Conservation (phyloP, 2,888 invertebrate genomes). For the Thalpophila matura region DNA sequence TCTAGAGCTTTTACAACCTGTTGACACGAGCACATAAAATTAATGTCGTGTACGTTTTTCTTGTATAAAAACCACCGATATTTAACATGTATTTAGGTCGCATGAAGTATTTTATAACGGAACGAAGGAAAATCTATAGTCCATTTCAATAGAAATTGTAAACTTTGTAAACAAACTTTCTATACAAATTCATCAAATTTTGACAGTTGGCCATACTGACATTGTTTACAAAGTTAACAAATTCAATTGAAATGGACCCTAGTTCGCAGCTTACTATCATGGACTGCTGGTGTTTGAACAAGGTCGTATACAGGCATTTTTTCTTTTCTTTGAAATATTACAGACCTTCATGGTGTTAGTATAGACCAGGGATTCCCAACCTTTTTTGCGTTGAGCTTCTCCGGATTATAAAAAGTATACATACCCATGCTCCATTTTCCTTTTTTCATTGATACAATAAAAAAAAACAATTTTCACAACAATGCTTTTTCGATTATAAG, state of each 20-base stretch:
- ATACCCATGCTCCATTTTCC: too few relatives aligned
- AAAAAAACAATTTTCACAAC: neutral
- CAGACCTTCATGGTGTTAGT: neutral
- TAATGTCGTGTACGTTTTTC: neutral
- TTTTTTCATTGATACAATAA: too few relatives aligned
- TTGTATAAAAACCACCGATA: slow-evolving; percentile 12
- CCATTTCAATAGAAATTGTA: too few relatives aligned
- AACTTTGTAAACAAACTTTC: too few relatives aligned
- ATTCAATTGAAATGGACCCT: too few relatives aligned
- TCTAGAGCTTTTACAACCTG: slow-evolving; percentile 26
- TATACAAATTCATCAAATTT: too few relatives aligned
- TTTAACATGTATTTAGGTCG: slow-evolving; percentile 45
- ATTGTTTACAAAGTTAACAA: too few relatives aligned
- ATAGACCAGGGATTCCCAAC: too few relatives aligned
- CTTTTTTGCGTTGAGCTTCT: too few relatives aligned
- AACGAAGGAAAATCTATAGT: slow-evolving; percentile 48
- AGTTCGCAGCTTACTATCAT: slow-evolving; percentile 39
- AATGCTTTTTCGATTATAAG: too few relatives aligned
- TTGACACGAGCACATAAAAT: slow-evolving; percentile 23
- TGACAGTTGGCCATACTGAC: too few relatives aligned
- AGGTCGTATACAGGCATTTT: slow-evolving; percentile 45
- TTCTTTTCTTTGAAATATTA: neutral
- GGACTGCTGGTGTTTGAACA: slow-evolving; percentile 44
- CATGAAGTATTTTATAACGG: slow-evolving; percentile 46
- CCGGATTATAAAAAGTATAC: too few relatives aligned